Conservation (phyloP, 2,113 vertebrate genomes). For the Taxidea taxus region DNA sequence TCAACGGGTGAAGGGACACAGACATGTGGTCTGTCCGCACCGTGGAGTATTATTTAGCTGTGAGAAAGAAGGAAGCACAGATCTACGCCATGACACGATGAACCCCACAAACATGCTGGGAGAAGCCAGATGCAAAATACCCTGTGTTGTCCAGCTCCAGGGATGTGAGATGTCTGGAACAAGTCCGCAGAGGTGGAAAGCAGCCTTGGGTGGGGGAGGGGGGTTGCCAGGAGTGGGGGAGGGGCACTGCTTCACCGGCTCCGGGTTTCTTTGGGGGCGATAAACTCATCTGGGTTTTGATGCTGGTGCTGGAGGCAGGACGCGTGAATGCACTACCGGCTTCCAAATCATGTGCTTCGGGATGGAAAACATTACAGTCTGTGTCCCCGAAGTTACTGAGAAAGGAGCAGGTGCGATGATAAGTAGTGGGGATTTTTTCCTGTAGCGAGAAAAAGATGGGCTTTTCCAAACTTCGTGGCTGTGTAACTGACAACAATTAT, state of each 20-base stretch:
- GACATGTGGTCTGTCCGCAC: not conserved
- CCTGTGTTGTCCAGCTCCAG: not conserved
- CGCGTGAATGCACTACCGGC: not conserved
- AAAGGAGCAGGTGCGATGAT: no score
- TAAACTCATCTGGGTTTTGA: not conserved
- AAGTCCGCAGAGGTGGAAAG: not conserved
- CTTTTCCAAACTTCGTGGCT: not conserved
- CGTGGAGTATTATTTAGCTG: not conserved
- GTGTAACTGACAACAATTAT: not conserved
- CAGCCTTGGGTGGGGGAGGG: no score
- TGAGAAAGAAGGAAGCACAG: not conserved
- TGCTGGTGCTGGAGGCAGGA: not conserved
- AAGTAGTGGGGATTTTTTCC: not conserved
- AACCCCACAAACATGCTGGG: not conserved
- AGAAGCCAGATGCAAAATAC: not conserved
- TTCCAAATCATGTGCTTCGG: not conserved
- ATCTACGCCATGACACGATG: accelerated
- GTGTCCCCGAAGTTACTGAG: not conserved
- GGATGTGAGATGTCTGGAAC: not conserved
- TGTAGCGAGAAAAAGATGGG: not conserved
- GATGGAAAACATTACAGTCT: not conserved
- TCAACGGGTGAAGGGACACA: not conserved
- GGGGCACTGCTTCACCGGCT: not conserved
- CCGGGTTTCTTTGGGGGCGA: not conserved
- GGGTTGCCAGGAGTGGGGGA: not conserved